phyloP scores from a whole-genome alignment of 2,113 vertebrate species.

The Atlantisia rogersi region DNA sequence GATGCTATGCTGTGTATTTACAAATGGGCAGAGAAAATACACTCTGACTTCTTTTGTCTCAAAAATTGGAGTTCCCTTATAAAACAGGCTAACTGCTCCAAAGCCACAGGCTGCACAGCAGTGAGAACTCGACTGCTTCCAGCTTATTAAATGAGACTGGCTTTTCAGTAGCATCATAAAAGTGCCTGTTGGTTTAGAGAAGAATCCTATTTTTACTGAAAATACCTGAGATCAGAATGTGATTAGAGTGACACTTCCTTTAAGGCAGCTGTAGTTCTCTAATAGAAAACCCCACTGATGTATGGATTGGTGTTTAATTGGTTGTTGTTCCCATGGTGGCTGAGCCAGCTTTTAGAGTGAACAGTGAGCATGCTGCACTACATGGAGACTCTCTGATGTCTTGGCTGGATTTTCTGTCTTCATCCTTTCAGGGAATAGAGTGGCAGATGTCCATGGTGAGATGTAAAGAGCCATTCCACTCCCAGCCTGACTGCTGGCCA shows the following conservation, averaged over 20 bases:
- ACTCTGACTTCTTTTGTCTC: not conserved
- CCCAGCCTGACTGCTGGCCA: not conserved
- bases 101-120: not conserved
- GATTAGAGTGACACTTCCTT: not conserved
- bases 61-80: not conserved
- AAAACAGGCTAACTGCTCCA: not conserved
- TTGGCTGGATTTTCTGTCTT: conserved; percentile 85
- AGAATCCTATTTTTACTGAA: not conserved
- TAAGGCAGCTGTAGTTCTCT: not conserved
- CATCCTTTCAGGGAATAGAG: conserved; percentile 85
- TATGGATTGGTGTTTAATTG: not conserved
- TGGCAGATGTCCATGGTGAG: conserved; percentile 85
- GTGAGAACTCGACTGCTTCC: not conserved
- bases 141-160: not conserved
- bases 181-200: not conserved
- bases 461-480: conserved; percentile 75
- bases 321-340: not conserved
- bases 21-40: not conserved
- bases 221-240: not conserved
- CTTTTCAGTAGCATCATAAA: not conserved
- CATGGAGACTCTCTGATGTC: conserved; percentile 77
- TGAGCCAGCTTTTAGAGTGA: conserved; percentile 57
- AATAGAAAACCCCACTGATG: not conserved
- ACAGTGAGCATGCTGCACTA: conserved; percentile 77
- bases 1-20: not conserved